A percentile compares a stretch with the other conserved stretches of the same genome.
phyloP scores from a whole-genome alignment of 2,797 vertebrate genomes.

The Diglossa cyanea region DNA sequence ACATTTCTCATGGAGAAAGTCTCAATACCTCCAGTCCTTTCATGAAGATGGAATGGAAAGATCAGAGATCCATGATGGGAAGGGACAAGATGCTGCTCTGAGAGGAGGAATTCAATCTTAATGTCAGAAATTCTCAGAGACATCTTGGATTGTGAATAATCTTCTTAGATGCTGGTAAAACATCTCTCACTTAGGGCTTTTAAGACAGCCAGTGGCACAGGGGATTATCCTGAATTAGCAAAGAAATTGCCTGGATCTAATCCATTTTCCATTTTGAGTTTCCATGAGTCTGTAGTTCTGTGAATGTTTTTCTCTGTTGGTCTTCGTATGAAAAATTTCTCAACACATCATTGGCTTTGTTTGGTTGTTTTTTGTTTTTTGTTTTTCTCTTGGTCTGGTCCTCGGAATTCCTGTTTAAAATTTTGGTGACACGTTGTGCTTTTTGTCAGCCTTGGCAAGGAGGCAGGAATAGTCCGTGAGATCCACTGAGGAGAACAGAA shows the following conservation, averaged over 20 bases:
- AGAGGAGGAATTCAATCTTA: background rate
- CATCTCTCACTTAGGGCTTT: background rate
- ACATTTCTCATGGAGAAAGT: background rate
- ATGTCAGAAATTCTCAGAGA: background rate
- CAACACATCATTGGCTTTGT: accelerated
- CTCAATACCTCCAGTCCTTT: background rate
- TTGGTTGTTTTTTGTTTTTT: background rate
- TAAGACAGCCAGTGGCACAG: background rate
- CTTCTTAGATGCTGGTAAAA: background rate
- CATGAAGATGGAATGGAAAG: background rate
- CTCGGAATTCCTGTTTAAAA: background rate
- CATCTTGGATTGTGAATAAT: background rate
- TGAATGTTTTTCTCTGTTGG: background rate
- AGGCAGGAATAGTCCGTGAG: background rate
- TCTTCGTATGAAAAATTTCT: background rate
- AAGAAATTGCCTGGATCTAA: background rate
- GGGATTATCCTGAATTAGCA: background rate
- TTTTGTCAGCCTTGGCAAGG: background rate
- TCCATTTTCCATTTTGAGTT: background rate
- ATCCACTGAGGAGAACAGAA: background rate
- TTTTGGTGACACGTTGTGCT: background rate
- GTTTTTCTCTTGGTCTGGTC: background rate
- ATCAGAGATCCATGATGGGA: background rate
- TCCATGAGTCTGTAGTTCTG: background rate
- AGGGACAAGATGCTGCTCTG: background rate